Percentiles rank a stretch among this genome's conserved stretches.
Conservation (phyloP, 2,113 vertebrate genomes). For the Centrocercus urophasianus region DNA sequence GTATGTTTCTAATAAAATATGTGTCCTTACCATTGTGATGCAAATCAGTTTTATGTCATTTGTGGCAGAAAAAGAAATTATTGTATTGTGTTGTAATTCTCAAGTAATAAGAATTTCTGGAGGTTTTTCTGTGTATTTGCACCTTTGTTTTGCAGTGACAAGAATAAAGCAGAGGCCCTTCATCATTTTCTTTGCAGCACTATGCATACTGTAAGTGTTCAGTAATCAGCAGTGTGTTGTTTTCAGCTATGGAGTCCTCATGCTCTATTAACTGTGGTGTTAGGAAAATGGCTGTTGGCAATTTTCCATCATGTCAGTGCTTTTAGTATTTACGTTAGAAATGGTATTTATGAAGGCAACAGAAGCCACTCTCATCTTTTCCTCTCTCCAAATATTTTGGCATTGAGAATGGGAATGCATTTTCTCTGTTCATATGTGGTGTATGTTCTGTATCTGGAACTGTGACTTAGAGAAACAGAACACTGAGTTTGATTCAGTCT, state of each 20-base stretch:
- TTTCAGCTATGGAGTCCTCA: conserved; percentile 51
- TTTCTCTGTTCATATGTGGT: conserved; percentile 1
- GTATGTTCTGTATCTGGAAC: background rate
- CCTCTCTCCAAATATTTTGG: background rate
- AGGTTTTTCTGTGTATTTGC: background rate
- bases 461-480: conserved; percentile 9
- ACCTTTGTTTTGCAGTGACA: background rate
- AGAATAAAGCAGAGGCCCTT: background rate
- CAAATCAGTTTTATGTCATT: background rate
- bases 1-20: background rate
- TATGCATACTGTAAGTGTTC: conserved; percentile 5
- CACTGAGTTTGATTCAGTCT: background rate
- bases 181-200: conserved; percentile 27
- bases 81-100: background rate
- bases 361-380: conserved; percentile 17
- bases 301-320: conserved; percentile 71
- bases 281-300: conserved; percentile 76
- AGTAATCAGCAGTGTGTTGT: conserved; percentile 38
- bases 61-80: background rate
- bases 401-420: conserved; percentile 22
- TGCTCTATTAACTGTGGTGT: conserved; percentile 73
- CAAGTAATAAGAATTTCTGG: background rate
- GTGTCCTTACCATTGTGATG: background rate
- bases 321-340: conserved; percentile 61
- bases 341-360: conserved; percentile 46